phyloP scores from a whole-genome alignment of 2,113 vertebrate species.

The Albula glossodonta region DNA sequence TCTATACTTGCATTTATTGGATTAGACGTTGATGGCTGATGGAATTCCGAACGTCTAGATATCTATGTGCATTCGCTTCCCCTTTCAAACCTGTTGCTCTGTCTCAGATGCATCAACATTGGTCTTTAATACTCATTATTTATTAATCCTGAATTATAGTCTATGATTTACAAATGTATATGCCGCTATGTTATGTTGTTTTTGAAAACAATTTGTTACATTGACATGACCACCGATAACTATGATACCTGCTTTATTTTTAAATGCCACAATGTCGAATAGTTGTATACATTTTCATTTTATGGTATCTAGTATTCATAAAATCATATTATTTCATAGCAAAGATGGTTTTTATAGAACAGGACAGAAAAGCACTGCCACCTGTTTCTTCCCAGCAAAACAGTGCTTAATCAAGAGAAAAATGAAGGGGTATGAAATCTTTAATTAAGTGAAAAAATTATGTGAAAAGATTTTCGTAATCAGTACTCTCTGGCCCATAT shows the following conservation, averaged over 20 bases:
- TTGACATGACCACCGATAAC: too few relatives aligned
- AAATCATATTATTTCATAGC: too few relatives aligned
- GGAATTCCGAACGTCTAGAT: background rate
- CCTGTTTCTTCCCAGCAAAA: background rate
- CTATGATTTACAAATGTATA: background rate
- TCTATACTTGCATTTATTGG: background rate
- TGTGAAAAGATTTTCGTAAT: background rate
- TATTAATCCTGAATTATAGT: background rate
- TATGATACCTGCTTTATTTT: too few relatives aligned
- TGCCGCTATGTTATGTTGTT: too few relatives aligned
- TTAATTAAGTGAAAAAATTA: background rate
- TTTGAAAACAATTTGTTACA: too few relatives aligned
- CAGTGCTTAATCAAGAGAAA: background rate
- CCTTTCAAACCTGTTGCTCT: background rate
- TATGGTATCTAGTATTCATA: too few relatives aligned
- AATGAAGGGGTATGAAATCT: background rate
- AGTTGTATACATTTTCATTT: too few relatives aligned
- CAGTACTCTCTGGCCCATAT: background rate
- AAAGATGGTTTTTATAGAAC: too few relatives aligned
- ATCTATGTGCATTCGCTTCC: background rate
- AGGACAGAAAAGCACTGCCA: background rate
- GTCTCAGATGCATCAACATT: background rate
- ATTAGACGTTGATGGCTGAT: background rate
- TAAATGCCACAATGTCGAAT: too few relatives aligned
- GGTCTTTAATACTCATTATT: background rate